Conservation (phyloP, 2,797 vertebrate genomes). For the Tadarida brasiliensis region DNA sequence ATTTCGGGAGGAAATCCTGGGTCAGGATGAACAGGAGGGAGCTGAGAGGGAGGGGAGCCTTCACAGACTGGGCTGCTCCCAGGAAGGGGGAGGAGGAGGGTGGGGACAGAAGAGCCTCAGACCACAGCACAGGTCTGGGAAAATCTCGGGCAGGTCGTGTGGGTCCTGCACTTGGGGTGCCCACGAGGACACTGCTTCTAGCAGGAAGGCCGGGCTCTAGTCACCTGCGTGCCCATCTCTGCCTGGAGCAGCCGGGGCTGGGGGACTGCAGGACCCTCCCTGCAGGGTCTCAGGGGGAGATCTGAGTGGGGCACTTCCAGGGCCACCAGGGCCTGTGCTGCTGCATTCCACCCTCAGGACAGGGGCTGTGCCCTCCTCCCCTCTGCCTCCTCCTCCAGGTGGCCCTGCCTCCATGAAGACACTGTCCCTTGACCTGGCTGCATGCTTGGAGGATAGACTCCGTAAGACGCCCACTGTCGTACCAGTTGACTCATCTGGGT, state of each 20-base stretch:
- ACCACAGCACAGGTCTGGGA: not conserved
- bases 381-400: not conserved
- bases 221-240: not conserved
- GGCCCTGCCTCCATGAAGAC: not conserved
- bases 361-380: not conserved
- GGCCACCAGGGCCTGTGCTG: not conserved
- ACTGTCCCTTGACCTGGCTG: fast-evolving
- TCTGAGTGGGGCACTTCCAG: not conserved
- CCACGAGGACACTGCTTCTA: too few relatives aligned
- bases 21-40: not conserved
- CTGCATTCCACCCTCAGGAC: not conserved
- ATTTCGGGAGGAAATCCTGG: not conserved
- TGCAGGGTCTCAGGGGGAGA: not conserved
- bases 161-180: not conserved
- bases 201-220: not conserved
- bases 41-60: not conserved
- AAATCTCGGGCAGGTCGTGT: not conserved
- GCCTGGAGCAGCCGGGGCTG: not conserved
- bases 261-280: not conserved
- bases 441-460: not conserved
- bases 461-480: not conserved
- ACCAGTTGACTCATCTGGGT: not conserved
- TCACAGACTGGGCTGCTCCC: not conserved
- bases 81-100: not conserved
- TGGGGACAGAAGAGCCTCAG: not conserved